Conservation (phyloP, 2,113 vertebrate genomes). For the Antennarius striatus region DNA sequence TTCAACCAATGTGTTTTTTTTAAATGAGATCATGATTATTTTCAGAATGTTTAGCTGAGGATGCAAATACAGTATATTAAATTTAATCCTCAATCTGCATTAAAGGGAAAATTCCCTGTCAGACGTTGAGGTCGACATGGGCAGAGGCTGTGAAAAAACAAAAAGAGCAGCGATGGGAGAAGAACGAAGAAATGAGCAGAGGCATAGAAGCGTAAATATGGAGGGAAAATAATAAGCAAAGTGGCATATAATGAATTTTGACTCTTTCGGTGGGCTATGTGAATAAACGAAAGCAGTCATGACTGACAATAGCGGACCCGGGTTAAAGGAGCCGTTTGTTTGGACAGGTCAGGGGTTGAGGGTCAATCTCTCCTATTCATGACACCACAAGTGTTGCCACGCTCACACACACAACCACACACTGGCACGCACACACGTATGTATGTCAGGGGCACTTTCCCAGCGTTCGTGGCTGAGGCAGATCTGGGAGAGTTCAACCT, state of each 20-base stretch:
- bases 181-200: slow-evolving; percentile 26
- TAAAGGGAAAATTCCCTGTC: slow-evolving; percentile 12
- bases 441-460: slow-evolving; percentile 80
- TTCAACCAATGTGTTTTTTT: no score
- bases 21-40: no score
- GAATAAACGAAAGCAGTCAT: slow-evolving; percentile 55
- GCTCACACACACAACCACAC: slow-evolving; percentile 58
- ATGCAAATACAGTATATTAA: background rate
- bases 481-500: slow-evolving; percentile 78
- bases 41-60: no score
- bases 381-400: slow-evolving; percentile 66
- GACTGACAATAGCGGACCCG: slow-evolving; percentile 62
- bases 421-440: slow-evolving; percentile 30
- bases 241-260: slow-evolving; percentile 67
- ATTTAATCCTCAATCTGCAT: background rate
- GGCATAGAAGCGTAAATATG: slow-evolving; percentile 24
- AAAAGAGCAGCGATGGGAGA: slow-evolving; percentile 35
- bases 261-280: slow-evolving; percentile 54
- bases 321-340: slow-evolving; percentile 62
- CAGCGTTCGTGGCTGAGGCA: slow-evolving; percentile 70
- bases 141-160: slow-evolving; percentile 8
- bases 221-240: slow-evolving; percentile 63
- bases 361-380: slow-evolving; percentile 76
- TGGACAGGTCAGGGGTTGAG: slow-evolving; percentile 68
- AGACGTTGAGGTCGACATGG: slow-evolving; percentile 12